Conservation (phyloP, 30 jellyfish, hydroid and myxozoan genomes). For the Nemopilema nomurai region DNA sequence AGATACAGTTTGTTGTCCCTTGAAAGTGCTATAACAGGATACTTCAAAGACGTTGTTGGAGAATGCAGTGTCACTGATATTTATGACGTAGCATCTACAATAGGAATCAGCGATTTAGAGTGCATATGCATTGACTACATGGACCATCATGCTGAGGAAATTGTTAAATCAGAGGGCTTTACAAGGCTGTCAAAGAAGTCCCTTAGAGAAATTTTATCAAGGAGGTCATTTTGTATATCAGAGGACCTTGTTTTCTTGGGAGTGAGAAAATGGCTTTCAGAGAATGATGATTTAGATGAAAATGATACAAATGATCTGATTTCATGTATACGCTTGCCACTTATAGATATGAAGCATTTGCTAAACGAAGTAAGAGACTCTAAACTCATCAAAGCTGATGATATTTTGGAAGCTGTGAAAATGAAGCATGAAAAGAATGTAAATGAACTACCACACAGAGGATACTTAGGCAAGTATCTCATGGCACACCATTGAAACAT, state of each 20-base stretch:
- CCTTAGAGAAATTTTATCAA: slow-evolving; percentile 45
- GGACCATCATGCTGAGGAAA: slow-evolving; percentile 94
- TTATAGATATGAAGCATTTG: slow-evolving; percentile 70
- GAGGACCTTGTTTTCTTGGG: slow-evolving; percentile 76
- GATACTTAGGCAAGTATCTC: slow-evolving; percentile 71
- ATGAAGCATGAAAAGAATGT: slow-evolving; percentile 65
- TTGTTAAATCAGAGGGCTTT: slow-evolving; percentile 70
- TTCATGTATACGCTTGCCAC: slow-evolving; percentile 74
- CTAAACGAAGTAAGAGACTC: slow-evolving; percentile 79
- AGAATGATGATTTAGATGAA: slow-evolving; percentile 15
- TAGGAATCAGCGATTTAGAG: slow-evolving; percentile 46
- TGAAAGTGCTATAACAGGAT: slow-evolving; percentile 83
- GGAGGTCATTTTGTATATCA: slow-evolving; percentile 90
- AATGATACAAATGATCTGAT: slow-evolving; percentile 34
- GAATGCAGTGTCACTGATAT: slow-evolving; percentile 63
- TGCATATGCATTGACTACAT: slow-evolving; percentile 66
- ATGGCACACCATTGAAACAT: background rate
- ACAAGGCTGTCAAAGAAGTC: slow-evolving; percentile 65
- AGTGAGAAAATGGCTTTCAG: slow-evolving; percentile 71
- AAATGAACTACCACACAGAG: slow-evolving; percentile 86
- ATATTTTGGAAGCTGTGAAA: slow-evolving; percentile 87
- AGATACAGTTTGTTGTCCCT: slow-evolving; percentile 86
- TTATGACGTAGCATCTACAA: slow-evolving; percentile 75
- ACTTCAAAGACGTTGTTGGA: slow-evolving; percentile 63
- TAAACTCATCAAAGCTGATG: slow-evolving; percentile 66